Base-by-base conservation (phyloP, 2,888 invertebrate genomes). In the Cybosia mesomella region DNA sequence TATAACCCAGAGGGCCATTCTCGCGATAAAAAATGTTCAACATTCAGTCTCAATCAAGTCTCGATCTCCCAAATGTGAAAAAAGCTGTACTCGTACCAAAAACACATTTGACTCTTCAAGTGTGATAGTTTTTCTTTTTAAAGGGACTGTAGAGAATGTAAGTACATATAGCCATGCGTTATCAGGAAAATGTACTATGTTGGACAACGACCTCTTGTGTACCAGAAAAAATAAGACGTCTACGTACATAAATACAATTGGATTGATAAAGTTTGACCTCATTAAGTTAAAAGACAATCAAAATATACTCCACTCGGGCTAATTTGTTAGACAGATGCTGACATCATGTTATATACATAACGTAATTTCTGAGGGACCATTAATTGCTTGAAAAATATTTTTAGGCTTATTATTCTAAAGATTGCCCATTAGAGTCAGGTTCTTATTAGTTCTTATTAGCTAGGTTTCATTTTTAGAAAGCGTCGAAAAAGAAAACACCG, bases 201-300 rank as follows among this genome's bases (percentile, higher is more conserved):
- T 18, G 59, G 11, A 36, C 59, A 59, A 59, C 24, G 59, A 54
- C 58, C 53, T 66, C 11, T 13, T 36, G 18, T 36, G 43, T 24
- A 34, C 15, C 55, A 15, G 55, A 55, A 55, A 55, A 55, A 55
- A 28, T 28, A 28, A 24, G 15, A 28, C 21, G 55, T 28, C 55
- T 24, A 54, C 55, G 0, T 28, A 55, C 13, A 15, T 55, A 28
- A 55, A 4, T 24, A 24, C 15, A 55, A 55, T 55, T 49, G 49
- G 15, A 58, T 58, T 21, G 32, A 58, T 58, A 49, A 58, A 34
- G 34, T n/a, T 55, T 58, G 58, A 58, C 49, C 43, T 65, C 36
- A 59, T 59, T 43, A 11, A 24, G 36, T 39, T 58, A 24, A 43
- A n/a, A 64, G 57, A 13, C 13, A 21, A 9, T 21, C 58, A 58